Conservation (phyloP, 2,113 vertebrate genomes). For the Limnothrissa miodon region DNA sequence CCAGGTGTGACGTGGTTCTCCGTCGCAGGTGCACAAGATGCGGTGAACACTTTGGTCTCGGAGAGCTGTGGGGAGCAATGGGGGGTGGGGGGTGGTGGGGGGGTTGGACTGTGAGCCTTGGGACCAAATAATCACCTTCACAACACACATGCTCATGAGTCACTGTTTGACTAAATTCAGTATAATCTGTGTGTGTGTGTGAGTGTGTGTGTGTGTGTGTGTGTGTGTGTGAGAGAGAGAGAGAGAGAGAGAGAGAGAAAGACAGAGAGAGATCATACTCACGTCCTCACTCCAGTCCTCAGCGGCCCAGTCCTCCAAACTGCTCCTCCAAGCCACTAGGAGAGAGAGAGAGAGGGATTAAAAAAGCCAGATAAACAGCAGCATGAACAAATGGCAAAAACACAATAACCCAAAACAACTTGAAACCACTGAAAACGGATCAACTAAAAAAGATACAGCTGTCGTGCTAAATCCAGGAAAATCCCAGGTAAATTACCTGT, state of each 20-base stretch:
- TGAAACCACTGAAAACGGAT: not conserved
- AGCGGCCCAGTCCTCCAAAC: slow-evolving; percentile 89
- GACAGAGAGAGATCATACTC: slow-evolving; percentile 55
- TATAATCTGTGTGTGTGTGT: not conserved
- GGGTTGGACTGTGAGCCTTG: not conserved
- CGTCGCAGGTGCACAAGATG: slow-evolving; percentile 81
- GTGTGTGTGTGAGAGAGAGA: too few relatives aligned
- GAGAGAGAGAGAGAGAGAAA: too few relatives aligned
- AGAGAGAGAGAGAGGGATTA: slow-evolving; percentile 27
- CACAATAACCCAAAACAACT: not conserved
- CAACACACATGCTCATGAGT: not conserved
- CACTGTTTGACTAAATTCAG: too few relatives aligned
- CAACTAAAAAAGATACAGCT: not conserved
- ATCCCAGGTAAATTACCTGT: not conserved
- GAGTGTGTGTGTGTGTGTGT: too few relatives aligned
- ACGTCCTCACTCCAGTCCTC: slow-evolving; percentile 98
- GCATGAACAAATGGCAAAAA: not conserved
- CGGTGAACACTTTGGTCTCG: slow-evolving; percentile 95
- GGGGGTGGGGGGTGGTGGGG: not conserved
- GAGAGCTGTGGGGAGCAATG: slow-evolving; percentile 80
- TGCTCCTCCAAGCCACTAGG: slow-evolving; percentile 85
- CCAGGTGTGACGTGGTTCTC: slow-evolving; percentile 84
- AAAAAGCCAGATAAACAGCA: not conserved
- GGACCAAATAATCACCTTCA: not conserved
- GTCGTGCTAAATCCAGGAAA: not conserved